Percentiles rank a stretch among this genome's conserved stretches.
Evolutionary conservation across 92 coral and sea anemone genomes (phyloP).

Genomic region (Parazoanthus swiftii): DNA sequence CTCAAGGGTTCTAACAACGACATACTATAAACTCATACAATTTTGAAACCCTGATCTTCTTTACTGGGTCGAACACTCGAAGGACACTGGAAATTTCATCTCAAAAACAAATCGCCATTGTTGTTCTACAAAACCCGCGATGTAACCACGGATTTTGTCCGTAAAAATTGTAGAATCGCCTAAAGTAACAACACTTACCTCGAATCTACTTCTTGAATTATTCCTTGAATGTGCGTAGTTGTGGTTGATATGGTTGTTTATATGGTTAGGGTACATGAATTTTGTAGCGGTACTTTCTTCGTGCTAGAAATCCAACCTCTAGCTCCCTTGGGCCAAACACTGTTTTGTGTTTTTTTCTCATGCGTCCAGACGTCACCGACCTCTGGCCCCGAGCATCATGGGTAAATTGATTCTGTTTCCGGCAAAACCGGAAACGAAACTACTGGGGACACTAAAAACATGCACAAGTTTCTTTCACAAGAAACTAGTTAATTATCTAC

Average conservation of each 20-base stretch:
- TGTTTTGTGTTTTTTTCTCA: slow-evolving; percentile 57
- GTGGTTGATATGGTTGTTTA: slow-evolving; percentile 71
- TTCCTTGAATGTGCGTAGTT: slow-evolving; percentile 84
- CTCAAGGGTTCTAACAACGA: slow-evolving; percentile 21
- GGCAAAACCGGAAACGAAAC: slow-evolving; percentile 45
- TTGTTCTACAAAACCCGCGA: slow-evolving; percentile 40
- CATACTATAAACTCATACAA: slow-evolving; percentile 5
- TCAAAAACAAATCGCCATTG: slow-evolving; percentile 56
- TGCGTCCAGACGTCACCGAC: slow-evolving; percentile 65
- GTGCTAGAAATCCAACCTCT: slow-evolving; percentile 52
- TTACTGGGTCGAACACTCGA: neutral
- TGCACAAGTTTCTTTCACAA: too few relatives aligned
- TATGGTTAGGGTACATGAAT: slow-evolving; percentile 99
- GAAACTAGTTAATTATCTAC: too few relatives aligned
- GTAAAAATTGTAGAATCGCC: slow-evolving; percentile 41
- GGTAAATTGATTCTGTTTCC: slow-evolving; percentile 51
- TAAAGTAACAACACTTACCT: slow-evolving; percentile 66
- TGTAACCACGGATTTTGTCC: slow-evolving; percentile 40
- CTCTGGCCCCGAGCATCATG: slow-evolving; percentile 56
- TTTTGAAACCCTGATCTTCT: neutral
- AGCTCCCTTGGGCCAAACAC: slow-evolving; percentile 49
- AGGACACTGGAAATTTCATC: slow-evolving; percentile 18
- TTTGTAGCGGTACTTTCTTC: slow-evolving; percentile 56
- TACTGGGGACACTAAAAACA: neutral
- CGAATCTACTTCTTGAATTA: slow-evolving; percentile 97